A percentile compares a stretch with the other conserved stretches of the same genome.
phyloP scores from a whole-genome alignment of 2,888 invertebrate genomes.

The Metellina segmentata region DNA sequence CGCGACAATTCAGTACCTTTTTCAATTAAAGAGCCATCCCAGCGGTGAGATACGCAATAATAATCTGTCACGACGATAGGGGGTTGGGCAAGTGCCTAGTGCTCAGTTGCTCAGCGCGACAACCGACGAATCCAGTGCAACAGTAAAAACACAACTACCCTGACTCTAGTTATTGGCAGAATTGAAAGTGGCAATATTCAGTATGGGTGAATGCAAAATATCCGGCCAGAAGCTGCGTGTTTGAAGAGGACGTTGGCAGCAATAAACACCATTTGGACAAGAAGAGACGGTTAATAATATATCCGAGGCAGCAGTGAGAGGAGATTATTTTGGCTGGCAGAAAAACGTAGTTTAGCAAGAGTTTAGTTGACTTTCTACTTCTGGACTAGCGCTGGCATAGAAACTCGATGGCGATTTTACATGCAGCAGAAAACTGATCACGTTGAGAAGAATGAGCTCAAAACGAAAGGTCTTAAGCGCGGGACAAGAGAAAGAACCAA shows the following conservation, averaged over 20 bases:
- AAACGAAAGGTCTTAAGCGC: constrained; percentile 19
- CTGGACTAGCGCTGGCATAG: constrained; percentile 74
- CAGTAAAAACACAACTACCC: constrained; percentile 52
- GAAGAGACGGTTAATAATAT: constrained; percentile 73
- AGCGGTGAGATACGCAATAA: no score
- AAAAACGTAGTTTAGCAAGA: constrained; percentile 64
- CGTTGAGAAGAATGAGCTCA: constrained; percentile 40
- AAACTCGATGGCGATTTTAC: constrained; percentile 71
- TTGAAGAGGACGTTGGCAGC: constrained; percentile 64
- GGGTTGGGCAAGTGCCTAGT: neutral
- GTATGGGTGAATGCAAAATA: constrained; percentile 72
- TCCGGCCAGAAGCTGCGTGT: constrained; percentile 72
- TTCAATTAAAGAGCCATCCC: no score
- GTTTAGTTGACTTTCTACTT: constrained; percentile 59
- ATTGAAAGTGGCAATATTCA: constrained; percentile 53
- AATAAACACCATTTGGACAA: constrained; percentile 68
- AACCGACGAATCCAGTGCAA: constrained; percentile 34
- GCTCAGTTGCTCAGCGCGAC: neutral
- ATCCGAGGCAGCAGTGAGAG: constrained; percentile 58
- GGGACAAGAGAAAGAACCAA: constrained; percentile 58
- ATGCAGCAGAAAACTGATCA: constrained; percentile 64
- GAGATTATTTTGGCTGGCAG: constrained; percentile 69
- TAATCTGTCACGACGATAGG: neutral
- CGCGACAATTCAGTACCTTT: no score
- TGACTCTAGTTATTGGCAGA: constrained; percentile 63